Base-by-base conservation (phyloP, 2,888 invertebrate species). In the Xestia c-nigrum region DNA sequence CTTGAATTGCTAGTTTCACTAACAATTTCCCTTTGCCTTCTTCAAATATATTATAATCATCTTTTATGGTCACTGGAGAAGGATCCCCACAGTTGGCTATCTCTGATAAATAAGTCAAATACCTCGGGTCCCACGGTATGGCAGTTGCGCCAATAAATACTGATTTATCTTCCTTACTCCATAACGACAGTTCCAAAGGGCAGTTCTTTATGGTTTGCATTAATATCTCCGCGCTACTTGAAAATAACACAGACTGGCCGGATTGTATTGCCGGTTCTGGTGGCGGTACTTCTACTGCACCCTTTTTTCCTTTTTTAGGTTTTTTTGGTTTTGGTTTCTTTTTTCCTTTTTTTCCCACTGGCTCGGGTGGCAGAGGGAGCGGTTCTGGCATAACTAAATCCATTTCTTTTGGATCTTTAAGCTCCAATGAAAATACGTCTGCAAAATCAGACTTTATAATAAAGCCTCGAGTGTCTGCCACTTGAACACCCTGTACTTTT, bases 331-430 rank as follows among this genome's bases (percentile, higher is more conserved):
- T 92, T 79, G 93, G 92, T 76, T 92, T 91, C 89, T 92, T 90
- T 72, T 94, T 89, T 57, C 92, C 93, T 84, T 93, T 94, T 79
- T 95, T 96, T 4, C 94, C 94, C 1, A 90, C 88, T 57, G 95
- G 95, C 9, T 92, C 94, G 14, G 95, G 95, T 7, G 96, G 96
- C 47, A 94, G 85, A 3, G 96, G 96, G 21, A 91, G 93, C 5
- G 96, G 96, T 61, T 96, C 96, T 24, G 96, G 96, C 82, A 96
- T 96, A 0, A 94, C 92, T 77, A 96, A 95, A 66, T 95, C 92
- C 95, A 96, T 93, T 85, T 94, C 93, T 83, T 96, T 96, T 10
- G 96, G 96, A 89, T 96, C 96, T 89, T 93, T 96, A 31, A 96
- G 84, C 84, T 96, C 96, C 21, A 96, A 88, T 10, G 96, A 96